Conservation (phyloP, 2,888 invertebrate genomes). For the Saturnia japonica region DNA sequence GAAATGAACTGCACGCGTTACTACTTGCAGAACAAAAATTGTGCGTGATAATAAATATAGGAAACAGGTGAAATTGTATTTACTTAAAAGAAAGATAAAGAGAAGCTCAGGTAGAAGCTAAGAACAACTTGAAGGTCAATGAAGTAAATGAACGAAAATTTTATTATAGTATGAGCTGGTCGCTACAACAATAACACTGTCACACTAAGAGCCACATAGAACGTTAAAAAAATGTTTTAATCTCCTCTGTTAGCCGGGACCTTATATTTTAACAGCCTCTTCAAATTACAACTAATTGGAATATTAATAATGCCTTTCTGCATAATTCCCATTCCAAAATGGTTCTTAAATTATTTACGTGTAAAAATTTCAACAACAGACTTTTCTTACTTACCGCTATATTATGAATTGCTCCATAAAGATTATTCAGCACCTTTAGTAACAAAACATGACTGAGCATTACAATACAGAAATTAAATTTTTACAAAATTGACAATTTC, state of each 20-base stretch:
- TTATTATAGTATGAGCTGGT: background rate
- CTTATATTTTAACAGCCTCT: constrained; percentile 5
- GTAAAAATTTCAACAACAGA: background rate
- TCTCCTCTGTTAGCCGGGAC: background rate
- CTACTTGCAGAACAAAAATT: background rate
- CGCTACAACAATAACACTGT: background rate
- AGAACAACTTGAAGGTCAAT: too few relatives aligned
- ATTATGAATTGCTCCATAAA: background rate
- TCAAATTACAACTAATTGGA: background rate
- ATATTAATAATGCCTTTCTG: background rate
- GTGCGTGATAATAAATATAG: background rate
- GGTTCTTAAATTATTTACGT: background rate
- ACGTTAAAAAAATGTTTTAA: background rate
- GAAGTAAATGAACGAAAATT: too few relatives aligned
- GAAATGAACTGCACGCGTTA: background rate
- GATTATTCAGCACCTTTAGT: constrained; percentile 7
- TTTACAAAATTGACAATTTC: background rate
- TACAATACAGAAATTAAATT: background rate
- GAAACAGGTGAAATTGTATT: background rate
- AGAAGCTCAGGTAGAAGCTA: too few relatives aligned
- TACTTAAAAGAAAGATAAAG: too few relatives aligned
- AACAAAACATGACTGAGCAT: constrained; percentile 7
- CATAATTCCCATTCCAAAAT: background rate
- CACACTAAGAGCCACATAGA: background rate
- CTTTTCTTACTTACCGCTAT: too few relatives aligned